Conservation (phyloP, 2,888 invertebrate species). For the Chrysolina americana region DNA sequence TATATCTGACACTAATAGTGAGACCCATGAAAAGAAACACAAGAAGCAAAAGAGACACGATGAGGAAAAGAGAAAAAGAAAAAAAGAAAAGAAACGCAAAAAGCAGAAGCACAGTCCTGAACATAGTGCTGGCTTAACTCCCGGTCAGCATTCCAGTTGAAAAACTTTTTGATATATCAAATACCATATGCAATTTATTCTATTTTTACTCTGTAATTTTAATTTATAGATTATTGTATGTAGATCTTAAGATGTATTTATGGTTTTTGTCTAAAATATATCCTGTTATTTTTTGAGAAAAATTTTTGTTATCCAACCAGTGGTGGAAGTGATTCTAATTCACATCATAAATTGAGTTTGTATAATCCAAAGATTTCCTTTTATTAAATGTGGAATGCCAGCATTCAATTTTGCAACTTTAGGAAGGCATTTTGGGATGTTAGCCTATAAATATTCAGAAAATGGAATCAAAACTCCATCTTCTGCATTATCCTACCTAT, state of each 20-base stretch:
- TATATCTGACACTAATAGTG: conserved; percentile 76
- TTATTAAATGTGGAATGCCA: no score
- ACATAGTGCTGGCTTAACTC: conserved; percentile 79
- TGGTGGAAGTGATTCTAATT: background rate
- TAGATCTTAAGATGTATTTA: conserved; percentile 47
- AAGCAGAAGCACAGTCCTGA: conserved; percentile 95
- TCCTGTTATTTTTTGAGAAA: conserved; percentile 37
- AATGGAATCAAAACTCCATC: no score
- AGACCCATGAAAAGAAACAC: conserved; percentile 95
- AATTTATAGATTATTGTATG: conserved; percentile 44
- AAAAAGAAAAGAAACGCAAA: conserved; percentile 96
- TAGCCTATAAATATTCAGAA: no score
- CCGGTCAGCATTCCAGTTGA: conserved; percentile 72
- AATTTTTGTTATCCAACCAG: background rate
- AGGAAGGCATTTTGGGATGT: no score
- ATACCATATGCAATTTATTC: conserved; percentile 33
- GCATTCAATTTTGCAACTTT: no score
- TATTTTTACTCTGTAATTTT: conserved; percentile 29
- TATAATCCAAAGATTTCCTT: no score
- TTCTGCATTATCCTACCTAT: no score
- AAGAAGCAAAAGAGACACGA: conserved; percentile 95
- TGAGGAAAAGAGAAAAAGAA: conserved; percentile 92
- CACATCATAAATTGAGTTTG: no score
- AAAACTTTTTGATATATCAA: conserved; percentile 14
- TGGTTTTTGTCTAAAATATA: conserved; percentile 42